These are phyloP conservation scores for Pseudoips prasinana DNA, from an alignment of 2,888 invertebrate species.

Conservation along the genomic window DNA sequence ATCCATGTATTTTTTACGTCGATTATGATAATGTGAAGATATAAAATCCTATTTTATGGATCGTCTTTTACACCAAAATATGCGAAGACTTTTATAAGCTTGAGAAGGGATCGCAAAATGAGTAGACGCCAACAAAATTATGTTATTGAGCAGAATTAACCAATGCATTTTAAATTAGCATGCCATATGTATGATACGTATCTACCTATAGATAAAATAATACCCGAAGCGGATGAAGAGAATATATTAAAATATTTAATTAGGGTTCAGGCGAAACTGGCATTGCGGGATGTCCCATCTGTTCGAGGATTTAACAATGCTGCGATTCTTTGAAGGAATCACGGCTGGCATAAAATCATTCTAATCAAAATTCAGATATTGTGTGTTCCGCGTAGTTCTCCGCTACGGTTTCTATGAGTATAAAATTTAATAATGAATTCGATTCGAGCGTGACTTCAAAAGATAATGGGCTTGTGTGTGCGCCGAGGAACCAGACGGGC, in stretches of 20 bases:
- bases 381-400: slow-evolving; percentile 44
- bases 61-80: slow-evolving; percentile 11
- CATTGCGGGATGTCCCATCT: slow-evolving; percentile 54
- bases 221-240: slow-evolving; percentile 54
- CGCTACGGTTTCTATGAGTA: slow-evolving; percentile 36
- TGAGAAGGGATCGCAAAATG: slow-evolving; percentile 14
- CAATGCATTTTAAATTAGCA: slow-evolving; percentile 46
- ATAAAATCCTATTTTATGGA: slow-evolving; percentile 10
- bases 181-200: slow-evolving; percentile 29
- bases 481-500: slow-evolving; percentile 20
- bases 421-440: slow-evolving; percentile 47
- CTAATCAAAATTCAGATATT: slow-evolving; percentile 65
- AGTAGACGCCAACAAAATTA: slow-evolving; percentile 32
- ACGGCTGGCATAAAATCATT: slow-evolving; percentile 53
- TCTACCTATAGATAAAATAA: slow-evolving; percentile 39
- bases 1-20: slow-evolving; percentile 15
- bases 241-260: slow-evolving; percentile 76
- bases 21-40: slow-evolving; percentile 15
- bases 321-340: slow-evolving; percentile 57
- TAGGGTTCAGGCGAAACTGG: slow-evolving; percentile 56
- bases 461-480: slow-evolving; percentile 39
- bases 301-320: slow-evolving; percentile 52
- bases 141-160: slow-evolving; percentile 31
- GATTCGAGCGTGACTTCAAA: slow-evolving; percentile 44
- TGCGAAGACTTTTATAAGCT: slow-evolving; percentile 11